Conservation (phyloP, 2,888 invertebrate genomes). For the Lithophane socia region DNA sequence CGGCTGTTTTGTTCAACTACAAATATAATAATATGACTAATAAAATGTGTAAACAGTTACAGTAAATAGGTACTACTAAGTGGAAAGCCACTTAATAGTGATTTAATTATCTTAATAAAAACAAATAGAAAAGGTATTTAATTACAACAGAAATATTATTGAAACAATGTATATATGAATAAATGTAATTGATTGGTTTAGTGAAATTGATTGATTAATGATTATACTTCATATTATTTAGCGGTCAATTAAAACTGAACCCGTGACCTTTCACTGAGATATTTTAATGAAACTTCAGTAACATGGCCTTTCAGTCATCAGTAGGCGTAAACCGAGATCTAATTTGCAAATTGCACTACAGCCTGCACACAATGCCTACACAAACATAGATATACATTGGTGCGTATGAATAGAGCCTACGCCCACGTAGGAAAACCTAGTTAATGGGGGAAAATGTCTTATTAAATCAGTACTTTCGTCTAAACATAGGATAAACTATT, state of each 20-base stretch:
- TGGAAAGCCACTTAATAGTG: background rate
- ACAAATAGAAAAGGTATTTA: background rate
- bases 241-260: slow-evolving; percentile 7
- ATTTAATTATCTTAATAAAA: background rate
- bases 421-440: background rate
- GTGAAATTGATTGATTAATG: background rate
- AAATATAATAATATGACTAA: slow-evolving; percentile 10
- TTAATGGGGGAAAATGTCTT: slow-evolving; percentile 2
- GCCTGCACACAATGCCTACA: slow-evolving; percentile 23
- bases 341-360: slow-evolving; percentile 46
- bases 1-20: background rate
- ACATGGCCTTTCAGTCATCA: slow-evolving; percentile 37
- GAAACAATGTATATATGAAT: background rate
- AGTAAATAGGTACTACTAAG: background rate
- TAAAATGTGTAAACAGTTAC: background rate
- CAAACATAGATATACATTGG: background rate
- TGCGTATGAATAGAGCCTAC: background rate
- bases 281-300: slow-evolving; percentile 36
- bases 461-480: background rate
- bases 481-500: slow-evolving; percentile 22
- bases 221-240: background rate
- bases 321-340: slow-evolving; percentile 40
- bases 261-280: slow-evolving; percentile 16
- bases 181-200: background rate
- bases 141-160: background rate